Evolutionary conservation across 2,888 invertebrate genomes (phyloP).

Genomic region (Eilema sororculum): DNA sequence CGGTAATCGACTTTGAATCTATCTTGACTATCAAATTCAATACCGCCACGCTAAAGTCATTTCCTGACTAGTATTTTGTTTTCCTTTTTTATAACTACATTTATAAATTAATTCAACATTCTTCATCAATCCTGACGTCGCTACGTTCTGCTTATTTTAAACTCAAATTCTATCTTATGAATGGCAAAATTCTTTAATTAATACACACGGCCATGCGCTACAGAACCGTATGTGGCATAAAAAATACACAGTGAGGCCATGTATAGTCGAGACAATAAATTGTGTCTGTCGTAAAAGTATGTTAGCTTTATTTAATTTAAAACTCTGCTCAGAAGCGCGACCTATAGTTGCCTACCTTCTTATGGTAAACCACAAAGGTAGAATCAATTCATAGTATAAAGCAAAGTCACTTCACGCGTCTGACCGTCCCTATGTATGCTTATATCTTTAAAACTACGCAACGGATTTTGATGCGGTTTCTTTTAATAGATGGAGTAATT

Average conservation of each 20-base stretch:
- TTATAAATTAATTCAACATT: neutral
- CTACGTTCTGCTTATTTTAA: neutral
- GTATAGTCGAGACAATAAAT: slow-evolving; percentile 16
- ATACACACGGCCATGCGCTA: neutral
- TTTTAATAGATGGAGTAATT: no score
- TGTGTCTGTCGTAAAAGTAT: slow-evolving; percentile 11
- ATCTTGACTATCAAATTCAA: no score
- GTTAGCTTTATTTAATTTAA: neutral
- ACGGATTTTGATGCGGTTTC: no score
- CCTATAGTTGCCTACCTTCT: no score
- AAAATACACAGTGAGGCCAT: slow-evolving; percentile 10
- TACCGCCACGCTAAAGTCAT: no score
- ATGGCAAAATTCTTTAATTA: neutral
- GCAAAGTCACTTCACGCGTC: no score
- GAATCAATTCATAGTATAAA: no score
- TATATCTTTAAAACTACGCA: no score
- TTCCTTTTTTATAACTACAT: no score
- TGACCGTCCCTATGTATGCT: no score
- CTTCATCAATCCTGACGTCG: neutral
- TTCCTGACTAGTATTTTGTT: no score
- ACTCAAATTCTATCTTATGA: slow-evolving; percentile 7
- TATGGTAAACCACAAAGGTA: no score
- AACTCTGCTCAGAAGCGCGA: neutral
- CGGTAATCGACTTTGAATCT: neutral
- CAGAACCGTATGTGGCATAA: slow-evolving; percentile 8